Evolutionary conservation across 2,113 vertebrate genomes (phyloP), one percentile per base, ranked within the genome.

Genomic region (Apteryx owenii): DNA sequence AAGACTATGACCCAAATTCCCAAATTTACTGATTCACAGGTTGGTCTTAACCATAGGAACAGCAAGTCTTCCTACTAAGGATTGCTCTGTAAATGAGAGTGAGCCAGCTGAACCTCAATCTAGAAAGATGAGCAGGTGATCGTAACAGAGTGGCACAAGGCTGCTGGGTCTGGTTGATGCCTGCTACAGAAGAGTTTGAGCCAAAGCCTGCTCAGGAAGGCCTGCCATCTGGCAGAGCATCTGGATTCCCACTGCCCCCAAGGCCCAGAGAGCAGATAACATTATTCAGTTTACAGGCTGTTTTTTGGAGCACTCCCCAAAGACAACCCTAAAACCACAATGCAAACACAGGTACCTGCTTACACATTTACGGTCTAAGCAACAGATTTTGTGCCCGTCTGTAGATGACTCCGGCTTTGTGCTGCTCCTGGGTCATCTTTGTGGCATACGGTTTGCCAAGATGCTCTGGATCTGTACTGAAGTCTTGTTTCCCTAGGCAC

Each of bases 191-290:
- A 60, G 8, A 66, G 28, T 14, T 9, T 2, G 21, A 86, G 46
- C 50, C 10, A 0, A 91, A 81, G 22, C 21, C 29, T 66, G 44
- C 78, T 48, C 82, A 81, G 64, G 36, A 86, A 70, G 66, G 62
- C 89, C 85, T 93, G 79, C 81, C 60, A 91, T 93, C 53, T 85
- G 78, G 53, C 70, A 95, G 33, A 72, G 77, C 44, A 70, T 42
- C 64, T 1, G 1, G 95, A 95, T 70, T 89, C 81, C 44, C 85
- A 73, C 68, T 17, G 2, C 78, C 87, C 18, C 29, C 54, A 70
- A 91, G 36, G 68, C n/a, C 33, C 81, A 88, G 36, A 58, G 17
- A 95, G 38, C 38, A 64, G 81, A 44, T 19, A 73, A 90, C 81
- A 25, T 64, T 69, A 85, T 62, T 88, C 60, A 85, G 48, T 54